Conservation (phyloP, 1,140 invertebrate species). For the Brachionus manjavacas region DNA sequence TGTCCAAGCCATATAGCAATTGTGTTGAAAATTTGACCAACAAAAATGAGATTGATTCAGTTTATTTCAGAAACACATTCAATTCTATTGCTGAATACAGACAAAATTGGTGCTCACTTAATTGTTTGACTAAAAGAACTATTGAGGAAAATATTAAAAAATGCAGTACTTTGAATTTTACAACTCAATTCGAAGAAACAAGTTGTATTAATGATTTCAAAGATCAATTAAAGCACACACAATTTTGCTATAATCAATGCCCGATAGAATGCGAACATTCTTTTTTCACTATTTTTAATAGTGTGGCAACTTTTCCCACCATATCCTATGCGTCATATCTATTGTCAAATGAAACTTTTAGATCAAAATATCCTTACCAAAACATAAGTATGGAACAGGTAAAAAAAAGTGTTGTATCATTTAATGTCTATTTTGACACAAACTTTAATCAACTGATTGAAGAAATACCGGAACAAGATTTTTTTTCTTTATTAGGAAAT, state of each 20-base stretch:
- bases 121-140: not conserved
- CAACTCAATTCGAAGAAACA: not conserved
- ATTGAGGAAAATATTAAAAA: not conserved
- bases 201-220: not conserved
- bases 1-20: not conserved
- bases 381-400: not conserved
- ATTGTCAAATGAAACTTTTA: not conserved
- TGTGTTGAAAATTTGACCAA: not conserved
- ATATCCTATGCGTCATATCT: not conserved
- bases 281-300: not conserved
- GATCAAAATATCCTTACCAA: not conserved
- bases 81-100: not conserved
- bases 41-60: not conserved
- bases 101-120: not conserved
- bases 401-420: not conserved
- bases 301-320: not conserved
- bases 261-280: not conserved
- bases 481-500: not conserved
- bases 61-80: not conserved
- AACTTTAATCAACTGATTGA: not conserved
- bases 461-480: not conserved
- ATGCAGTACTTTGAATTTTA: not conserved
- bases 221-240: not conserved
- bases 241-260: not conserved
- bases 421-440: constrained; percentile 20